Evolutionary conservation across 2,797 vertebrate species (phyloP), one percentile per base, ranked within the genome.

Genomic region (Sardinella longiceps): DNA sequence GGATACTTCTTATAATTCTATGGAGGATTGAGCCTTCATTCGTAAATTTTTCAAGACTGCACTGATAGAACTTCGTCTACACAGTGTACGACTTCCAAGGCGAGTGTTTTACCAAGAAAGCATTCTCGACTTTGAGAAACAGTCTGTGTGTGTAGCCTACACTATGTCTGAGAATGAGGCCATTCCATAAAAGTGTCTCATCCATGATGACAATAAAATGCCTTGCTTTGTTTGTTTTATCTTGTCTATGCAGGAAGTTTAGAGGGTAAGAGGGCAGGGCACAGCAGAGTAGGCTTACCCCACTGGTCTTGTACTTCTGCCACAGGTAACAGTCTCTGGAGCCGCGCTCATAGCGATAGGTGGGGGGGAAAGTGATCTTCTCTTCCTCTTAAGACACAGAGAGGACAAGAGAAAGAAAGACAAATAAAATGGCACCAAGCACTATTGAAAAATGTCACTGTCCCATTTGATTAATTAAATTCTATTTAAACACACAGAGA

Each of bases 281-380:
- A 74, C 37, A 25, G 12, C 51, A 28, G 3, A 43, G 28, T 4
- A 2, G n/a, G 46, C 89, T 88, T 91, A 97, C 96, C 88, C 96
- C 96, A 81, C 96, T 96, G 20, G 95, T 95, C 92, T 96, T 97
- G 92, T 95, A 96, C 90, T 97, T 97, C 82, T 97, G 95, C 95
- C 96, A 96, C 1, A 96, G 92, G 89, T 97, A 97, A 80, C 93
- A 95, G 89, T 96, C 94, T 85, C 96, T 93, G 25, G 96, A 95
- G 86, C 96, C 96, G 7, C 95, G 92, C 74, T 97, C 96, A 86
- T 97, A 97, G n/a, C 96, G 95, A 84, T 96, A 96, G 30, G 96
- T 97, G 37, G 96, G 96, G 83, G 96, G 96, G 90, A 97, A 97
- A 0, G 93, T 83, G 82, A 97, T 96, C 91, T 95, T 96, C 90